Percentiles rank a stretch among this genome's conserved stretches.
Conservation (phyloP, 2,797 vertebrate genomes). For the Kryptopterus vitreolus region DNA sequence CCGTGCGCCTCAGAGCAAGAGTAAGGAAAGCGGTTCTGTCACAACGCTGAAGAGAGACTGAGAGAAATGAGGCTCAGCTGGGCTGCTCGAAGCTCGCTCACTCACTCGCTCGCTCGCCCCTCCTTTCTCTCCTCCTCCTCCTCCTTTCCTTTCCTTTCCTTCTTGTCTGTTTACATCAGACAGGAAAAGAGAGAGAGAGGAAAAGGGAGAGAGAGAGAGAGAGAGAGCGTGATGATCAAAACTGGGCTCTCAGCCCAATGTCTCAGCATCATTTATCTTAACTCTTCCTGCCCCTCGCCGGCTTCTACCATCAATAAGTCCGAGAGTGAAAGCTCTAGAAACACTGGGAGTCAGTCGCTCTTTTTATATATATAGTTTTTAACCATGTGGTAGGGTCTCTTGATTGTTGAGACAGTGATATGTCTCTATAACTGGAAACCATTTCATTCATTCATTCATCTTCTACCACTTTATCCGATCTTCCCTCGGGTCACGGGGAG, state of each 20-base stretch:
- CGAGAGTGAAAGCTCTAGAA: slow-evolving; percentile 2
- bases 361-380: slow-evolving; percentile 47
- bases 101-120: slow-evolving; percentile 68
- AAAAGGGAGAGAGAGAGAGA: slow-evolving; percentile 41
- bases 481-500: too few species aligned
- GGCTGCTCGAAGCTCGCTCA: slow-evolving; percentile 67
- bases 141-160: too few species aligned
- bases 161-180: slow-evolving; percentile 70
- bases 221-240: slow-evolving; percentile 65
- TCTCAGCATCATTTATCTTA: slow-evolving; percentile 43
- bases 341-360: slow-evolving; percentile 19
- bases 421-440: background rate
- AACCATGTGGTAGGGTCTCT: slow-evolving; percentile 33
- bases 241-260: slow-evolving; percentile 56
- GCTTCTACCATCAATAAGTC: slow-evolving; percentile 36
- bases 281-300: slow-evolving; percentile 45
- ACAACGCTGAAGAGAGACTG: slow-evolving; percentile 70
- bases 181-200: slow-evolving; percentile 33
- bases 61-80: slow-evolving; percentile 68
- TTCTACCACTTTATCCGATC: too few species aligned
- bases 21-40: slow-evolving; percentile 63
- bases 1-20: slow-evolving; percentile 44
- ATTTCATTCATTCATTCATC: too few species aligned
- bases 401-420: background rate
- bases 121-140: slow-evolving; percentile 58